Evolutionary conservation across 2,797 vertebrate genomes (phyloP), one percentile per base, ranked within the genome.

Genomic region (Poeciliopsis presidionis): DNA sequence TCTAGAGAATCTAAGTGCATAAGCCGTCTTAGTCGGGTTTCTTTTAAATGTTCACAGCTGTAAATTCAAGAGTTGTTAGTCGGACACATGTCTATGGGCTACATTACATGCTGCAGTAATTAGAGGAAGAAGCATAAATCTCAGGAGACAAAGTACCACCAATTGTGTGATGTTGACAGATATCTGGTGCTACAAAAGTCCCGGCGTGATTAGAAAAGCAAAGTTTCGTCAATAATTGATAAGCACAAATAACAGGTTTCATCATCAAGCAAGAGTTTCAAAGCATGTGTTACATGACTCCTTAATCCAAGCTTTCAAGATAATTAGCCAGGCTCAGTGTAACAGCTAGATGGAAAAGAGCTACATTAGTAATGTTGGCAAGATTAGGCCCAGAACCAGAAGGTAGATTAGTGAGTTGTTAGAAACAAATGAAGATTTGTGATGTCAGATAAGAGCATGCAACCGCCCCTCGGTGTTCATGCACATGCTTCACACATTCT

Each of bases 401-500:
- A 46, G 76, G 7, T 78, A 30, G 83, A 93, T 86, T 78, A 88
- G 84, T 80, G 78, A 89, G 71, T 73, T 84, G 39, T 76, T 81
- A 49, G n/a, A 30, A 53, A 79, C 11, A 69, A 49, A 65, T 30
- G 36, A 55, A 83, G 72, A 76, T 80, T 81, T 71, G 71, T 45
- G 9, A 65, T n/a, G 47, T 67, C 43, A 83, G 33, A 45, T 30
- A 53, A 53, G 61, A 83, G 65, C 87, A 91, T 90, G 87, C 88
- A 88, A 77, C 71, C 55, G 75, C 20, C 69, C 67, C 41, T 78
- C 72, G 20, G 61, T 36, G 75, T 65, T 77, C 88, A 87, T 87
- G 87, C 90, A 89, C 73, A 79, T 72, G 69, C 78, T 25, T 57
- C 78, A 84, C 76, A 73, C 76, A 59, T 41, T 43, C 96, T 97